Evolutionary conservation across 2,113 vertebrate genomes (phyloP), one percentile per base, ranked within the genome.

Genomic region (Hepsetus odoe): DNA sequence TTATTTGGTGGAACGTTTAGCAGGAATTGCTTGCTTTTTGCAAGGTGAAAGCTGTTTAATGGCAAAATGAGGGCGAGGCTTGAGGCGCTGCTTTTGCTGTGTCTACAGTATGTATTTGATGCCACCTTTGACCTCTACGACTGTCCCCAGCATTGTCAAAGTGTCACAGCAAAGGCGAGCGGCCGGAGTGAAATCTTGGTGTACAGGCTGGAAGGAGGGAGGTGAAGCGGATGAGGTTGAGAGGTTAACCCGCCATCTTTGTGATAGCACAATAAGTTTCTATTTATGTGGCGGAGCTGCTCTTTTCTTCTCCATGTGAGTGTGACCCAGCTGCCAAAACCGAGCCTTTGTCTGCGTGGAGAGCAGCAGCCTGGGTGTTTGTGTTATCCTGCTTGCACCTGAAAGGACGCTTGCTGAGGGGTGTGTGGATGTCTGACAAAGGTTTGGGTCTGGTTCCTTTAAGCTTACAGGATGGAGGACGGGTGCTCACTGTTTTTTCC

Each of bases 291-390:
- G 80, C 75, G 56, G 84, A 83, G 84, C 88, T 85, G 77, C 61
- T n/a, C 73, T 85, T 91, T 93, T 94, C 88, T 90, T 92, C 90
- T 90, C 86, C 87, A 86, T 86, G 86, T 82, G 85, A 90, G 90
- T 90, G 90, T 93, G 90, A 92, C 90, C 89, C 85, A 73, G 44
- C 83, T 84, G 82, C 86, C 86, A 90, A 89, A 89, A 88, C 72
- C 85, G 82, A 79, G 82, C 85, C 83, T 91, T n/a, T 93, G 90
- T 94, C 88, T 92, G 85, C 35, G 26, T 76, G 79, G n/a, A 89
- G 91, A 90, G 92, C 85, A 84, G 81, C 89, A 83, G n/a, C n/a
- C n/a, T 86, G 87, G 33, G 84, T 86, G 79, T 87, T 88, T 84
- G 76, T 90, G 89, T 91, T 84, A 74, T 83, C 88, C 90, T 72